Evolutionary conservation across 2,797 vertebrate genomes (phyloP), one percentile per base, ranked within the genome.

Genomic region (Coreius guichenoti): DNA sequence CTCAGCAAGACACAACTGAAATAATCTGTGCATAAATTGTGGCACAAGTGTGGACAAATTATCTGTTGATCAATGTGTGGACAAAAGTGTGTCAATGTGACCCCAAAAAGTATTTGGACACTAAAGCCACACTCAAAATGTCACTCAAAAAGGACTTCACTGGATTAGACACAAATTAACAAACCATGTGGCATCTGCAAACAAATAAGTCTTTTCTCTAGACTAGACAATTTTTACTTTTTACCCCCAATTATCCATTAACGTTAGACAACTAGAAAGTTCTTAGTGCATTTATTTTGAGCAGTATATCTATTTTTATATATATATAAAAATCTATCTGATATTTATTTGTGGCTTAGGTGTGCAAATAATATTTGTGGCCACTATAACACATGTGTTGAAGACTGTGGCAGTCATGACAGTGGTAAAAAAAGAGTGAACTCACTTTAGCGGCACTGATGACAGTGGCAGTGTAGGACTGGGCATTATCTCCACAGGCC

Each of bases 371-470:
- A 2, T 70, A 16, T 11, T 80, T 39, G 8, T 19, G 1, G 13
- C 26, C 19, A 80, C 61, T 49, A 29, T 31, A 33, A 45, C 8
- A 43, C 5, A 1, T 11, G 26, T 67, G 45, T n/a, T 68, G 47
- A 33, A 19, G 43, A 13, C 56, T 29, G 67, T 17, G 61, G 47
- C 77, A 29, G 74, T 12, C 26, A 9, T 11, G 26, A n/a, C 29
- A 36, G 26, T 19, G 14, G 51, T 61, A 8, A 23, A 39, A 39
- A 29, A 51, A 76, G 69, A 80, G 8, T 43, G 1, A 90, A 96
- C 97, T 96, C 94, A 99, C 98, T 97, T 99, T 99, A 89, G 98
- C 98, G 90, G 98, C 98, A 86, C 97, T 99, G 95, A 99, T 99
- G 92, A 99, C 98, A 49, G 98, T 99, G 88, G 98, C 98, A 56